Conservation (phyloP, 2,797 vertebrate genomes). For the Esox masquinongy region DNA sequence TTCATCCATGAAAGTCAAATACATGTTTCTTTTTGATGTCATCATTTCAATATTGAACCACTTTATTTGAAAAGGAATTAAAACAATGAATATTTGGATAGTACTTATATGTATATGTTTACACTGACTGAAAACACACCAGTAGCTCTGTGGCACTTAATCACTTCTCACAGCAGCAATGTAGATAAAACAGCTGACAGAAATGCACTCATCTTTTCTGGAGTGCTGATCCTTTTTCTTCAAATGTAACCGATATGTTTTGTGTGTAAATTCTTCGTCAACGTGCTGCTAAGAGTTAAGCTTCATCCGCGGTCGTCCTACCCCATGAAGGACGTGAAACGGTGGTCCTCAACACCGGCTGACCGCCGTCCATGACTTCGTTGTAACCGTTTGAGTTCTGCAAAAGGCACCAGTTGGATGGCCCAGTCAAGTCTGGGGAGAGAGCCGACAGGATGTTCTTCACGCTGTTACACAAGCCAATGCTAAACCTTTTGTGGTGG, state of each 20-base stretch:
- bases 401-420: too few species aligned
- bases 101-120: conserved; percentile 22
- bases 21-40: conserved; percentile 27
- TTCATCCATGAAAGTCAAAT: conserved; percentile 35
- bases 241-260: conserved; percentile 15
- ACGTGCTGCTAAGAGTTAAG: too few species aligned
- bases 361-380: too few species aligned
- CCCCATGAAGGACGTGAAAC: too few species aligned
- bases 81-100: conserved; percentile 41
- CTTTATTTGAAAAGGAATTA: conserved; percentile 35
- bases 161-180: conserved; percentile 22
- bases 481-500: not conserved
- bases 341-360: too few species aligned
- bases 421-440: too few species aligned
- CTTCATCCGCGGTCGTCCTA: too few species aligned
- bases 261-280: too few species aligned
- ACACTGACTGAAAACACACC: conserved; percentile 4
- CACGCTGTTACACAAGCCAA: too few species aligned
- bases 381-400: too few species aligned
- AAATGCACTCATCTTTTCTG: conserved; percentile 12
- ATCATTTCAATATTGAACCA: conserved; percentile 42
- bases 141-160: conserved; percentile 25
- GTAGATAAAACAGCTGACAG: not conserved
- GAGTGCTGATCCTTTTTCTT: conserved; percentile 11
- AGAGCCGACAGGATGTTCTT: too few species aligned